A percentile compares a stretch with the other conserved stretches of the same genome.
Evolutionary conservation across 2,113 vertebrate genomes (phyloP).

Genomic region (Addax nasomaculatus): DNA sequence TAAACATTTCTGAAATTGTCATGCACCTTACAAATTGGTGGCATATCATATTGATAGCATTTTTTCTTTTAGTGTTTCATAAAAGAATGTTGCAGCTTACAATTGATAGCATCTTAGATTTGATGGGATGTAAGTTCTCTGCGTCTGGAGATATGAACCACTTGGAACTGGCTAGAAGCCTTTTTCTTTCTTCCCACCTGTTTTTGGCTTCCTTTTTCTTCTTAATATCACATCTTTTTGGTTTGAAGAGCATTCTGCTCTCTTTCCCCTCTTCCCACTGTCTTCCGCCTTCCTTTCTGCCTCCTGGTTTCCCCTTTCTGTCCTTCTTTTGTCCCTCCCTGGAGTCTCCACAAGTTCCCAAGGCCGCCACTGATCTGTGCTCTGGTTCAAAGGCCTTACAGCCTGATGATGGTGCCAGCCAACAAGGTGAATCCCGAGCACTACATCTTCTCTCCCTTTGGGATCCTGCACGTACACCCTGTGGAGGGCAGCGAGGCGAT

Average conservation of each 20-base stretch:
- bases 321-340: neutral
- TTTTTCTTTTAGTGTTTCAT: conserved; percentile 31
- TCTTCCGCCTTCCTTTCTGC: neutral
- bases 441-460: conserved; percentile 83
- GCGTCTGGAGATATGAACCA: neutral
- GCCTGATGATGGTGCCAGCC: conserved; percentile 77
- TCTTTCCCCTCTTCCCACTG: neutral
- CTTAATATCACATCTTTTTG: neutral
- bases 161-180: neutral
- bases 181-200: neutral
- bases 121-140: neutral
- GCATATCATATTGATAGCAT: neutral
- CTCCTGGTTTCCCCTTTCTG: neutral
- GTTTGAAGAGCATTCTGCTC: neutral
- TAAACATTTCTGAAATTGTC: neutral
- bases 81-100: neutral
- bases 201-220: neutral
- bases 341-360: neutral
- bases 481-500: conserved; percentile 72
- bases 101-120: neutral
- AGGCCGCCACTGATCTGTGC: neutral
- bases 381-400: conserved; percentile 81
- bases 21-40: neutral
- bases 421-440: conserved; percentile 79
- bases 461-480: conserved; percentile 82